Conservation (phyloP, 2,888 invertebrate genomes). For the Andrena dorsata region DNA sequence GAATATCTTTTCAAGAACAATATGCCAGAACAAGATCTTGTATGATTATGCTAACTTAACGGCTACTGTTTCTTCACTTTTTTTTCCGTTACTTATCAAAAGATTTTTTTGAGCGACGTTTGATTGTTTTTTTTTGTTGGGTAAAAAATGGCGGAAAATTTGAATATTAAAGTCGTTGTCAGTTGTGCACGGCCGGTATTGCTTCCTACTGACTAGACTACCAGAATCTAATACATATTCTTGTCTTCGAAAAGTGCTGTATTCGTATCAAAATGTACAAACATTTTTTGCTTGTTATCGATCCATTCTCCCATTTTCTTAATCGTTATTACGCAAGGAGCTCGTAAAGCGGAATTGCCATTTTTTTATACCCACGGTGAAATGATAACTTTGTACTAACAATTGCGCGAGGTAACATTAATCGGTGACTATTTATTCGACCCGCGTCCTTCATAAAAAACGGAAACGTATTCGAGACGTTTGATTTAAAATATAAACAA, state of each 20-base stretch:
- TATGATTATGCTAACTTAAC: slow-evolving; percentile 76
- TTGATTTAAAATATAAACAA: slow-evolving; percentile 46
- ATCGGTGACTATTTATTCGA: slow-evolving; percentile 18
- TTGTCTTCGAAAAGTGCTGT: slow-evolving; percentile 70
- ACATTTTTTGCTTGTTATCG: slow-evolving; percentile 44
- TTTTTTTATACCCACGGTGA: slow-evolving; percentile 31
- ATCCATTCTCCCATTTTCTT: slow-evolving; percentile 36
- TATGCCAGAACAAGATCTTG: slow-evolving; percentile 52
- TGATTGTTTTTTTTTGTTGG: slow-evolving; percentile 78
- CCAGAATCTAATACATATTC: slow-evolving; percentile 67
- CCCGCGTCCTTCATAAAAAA: slow-evolving; percentile 29
- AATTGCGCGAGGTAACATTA: slow-evolving; percentile 41
- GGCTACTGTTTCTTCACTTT: slow-evolving; percentile 58
- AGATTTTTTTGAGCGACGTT: slow-evolving; percentile 80
- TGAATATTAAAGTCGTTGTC: slow-evolving; percentile 79
- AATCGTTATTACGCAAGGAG: slow-evolving; percentile 46
- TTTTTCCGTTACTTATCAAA: slow-evolving; percentile 75
- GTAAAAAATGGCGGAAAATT: slow-evolving; percentile 78
- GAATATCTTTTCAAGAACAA: slow-evolving; percentile 55
- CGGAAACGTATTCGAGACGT: slow-evolving; percentile 52
- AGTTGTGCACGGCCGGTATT: slow-evolving; percentile 81
- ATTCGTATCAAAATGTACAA: slow-evolving; percentile 73
- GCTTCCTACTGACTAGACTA: slow-evolving; percentile 75
- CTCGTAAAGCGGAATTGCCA: slow-evolving; percentile 42
- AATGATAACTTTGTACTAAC: slow-evolving; percentile 45